Evolutionary conservation across 1,140 invertebrate species (phyloP).

Genomic region (Drosophila sechellia): DNA sequence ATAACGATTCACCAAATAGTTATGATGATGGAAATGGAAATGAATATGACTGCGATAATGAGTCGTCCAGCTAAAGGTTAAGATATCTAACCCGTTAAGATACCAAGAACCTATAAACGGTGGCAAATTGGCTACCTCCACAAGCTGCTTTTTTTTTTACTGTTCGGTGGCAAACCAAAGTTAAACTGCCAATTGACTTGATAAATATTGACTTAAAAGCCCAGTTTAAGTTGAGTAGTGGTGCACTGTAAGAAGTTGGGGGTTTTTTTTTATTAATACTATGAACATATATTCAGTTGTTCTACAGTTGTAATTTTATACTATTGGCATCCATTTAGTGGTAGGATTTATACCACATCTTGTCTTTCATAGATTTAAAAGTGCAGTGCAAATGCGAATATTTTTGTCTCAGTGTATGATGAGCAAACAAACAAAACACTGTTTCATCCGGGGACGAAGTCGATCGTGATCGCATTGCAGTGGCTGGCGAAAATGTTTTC

Average conservation of each 20-base stretch:
- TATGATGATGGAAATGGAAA: conserved; percentile 18
- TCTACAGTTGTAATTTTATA: no score
- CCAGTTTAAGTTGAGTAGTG: conserved; percentile 8
- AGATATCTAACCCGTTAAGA: conserved; percentile 48
- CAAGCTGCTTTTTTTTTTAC: background rate
- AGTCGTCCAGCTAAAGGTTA: conserved; percentile 25
- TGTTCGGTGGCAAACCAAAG: background rate
- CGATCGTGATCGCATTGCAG: conserved; percentile 39
- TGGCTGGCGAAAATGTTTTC: conserved; percentile 31
- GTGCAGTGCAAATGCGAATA: no score
- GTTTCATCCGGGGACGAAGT: conserved; percentile 4
- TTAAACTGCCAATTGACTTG: conserved; percentile 51
- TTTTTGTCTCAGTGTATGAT: conserved; percentile 6
- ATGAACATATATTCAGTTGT: no score
- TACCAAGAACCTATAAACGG: conserved; percentile 38
- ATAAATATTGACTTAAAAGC: conserved; percentile 51
- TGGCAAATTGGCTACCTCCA: conserved; percentile 25
- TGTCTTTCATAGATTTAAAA: no score
- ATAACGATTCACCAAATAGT: background rate
- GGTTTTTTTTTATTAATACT: no score
- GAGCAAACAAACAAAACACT: conserved; percentile 3
- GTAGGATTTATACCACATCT: no score
- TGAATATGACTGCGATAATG: conserved; percentile 29
- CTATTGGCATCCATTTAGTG: no score
- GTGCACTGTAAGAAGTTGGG: background rate